phyloP scores from a whole-genome alignment of 35 echinoderm and acorn worm genomes.

The Hemicentrotus pulcherrimus region DNA sequence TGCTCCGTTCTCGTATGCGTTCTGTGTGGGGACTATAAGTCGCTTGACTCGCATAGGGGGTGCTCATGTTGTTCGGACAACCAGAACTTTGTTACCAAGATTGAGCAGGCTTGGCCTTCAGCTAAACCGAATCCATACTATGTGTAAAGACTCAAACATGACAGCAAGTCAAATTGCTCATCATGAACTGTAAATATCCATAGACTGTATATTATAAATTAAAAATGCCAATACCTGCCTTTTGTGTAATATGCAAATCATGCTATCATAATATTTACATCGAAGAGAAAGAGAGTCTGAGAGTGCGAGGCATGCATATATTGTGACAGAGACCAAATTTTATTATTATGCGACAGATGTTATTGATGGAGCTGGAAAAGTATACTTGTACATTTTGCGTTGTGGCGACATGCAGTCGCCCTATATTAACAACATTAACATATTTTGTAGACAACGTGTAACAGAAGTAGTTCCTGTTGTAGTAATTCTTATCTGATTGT shows the following conservation, averaged over 20 bases:
- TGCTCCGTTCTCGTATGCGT: constrained; percentile 43
- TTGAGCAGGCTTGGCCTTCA: constrained; percentile 25
- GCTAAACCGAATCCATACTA: constrained; percentile 3
- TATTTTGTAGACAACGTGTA: too few relatives aligned
- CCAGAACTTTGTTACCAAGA: neutral
- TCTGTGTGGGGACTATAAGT: constrained; percentile 10
- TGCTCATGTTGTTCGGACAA: constrained; percentile 28
- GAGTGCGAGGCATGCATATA: neutral
- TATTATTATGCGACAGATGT: too few relatives aligned
- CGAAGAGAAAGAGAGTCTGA: neutral
- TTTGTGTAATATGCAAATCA: neutral
- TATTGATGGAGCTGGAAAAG: neutral
- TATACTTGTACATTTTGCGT: too few relatives aligned
- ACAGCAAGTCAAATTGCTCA: neutral
- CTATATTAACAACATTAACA: too few relatives aligned
- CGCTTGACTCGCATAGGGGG: neutral
- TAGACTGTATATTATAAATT: neutral
- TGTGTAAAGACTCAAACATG: neutral
- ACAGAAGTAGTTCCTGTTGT: too few relatives aligned
- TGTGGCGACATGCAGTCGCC: too few relatives aligned
- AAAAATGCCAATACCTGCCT: neutral
- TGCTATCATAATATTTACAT: neutral
- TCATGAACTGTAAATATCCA: neutral
- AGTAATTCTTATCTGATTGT: too few relatives aligned
- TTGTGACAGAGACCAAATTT: too few relatives aligned